Evolutionary conservation across 1,140 invertebrate genomes (phyloP), one percentile per base, ranked within the genome.

Genomic region (Drosophila pseudoananassae): DNA sequence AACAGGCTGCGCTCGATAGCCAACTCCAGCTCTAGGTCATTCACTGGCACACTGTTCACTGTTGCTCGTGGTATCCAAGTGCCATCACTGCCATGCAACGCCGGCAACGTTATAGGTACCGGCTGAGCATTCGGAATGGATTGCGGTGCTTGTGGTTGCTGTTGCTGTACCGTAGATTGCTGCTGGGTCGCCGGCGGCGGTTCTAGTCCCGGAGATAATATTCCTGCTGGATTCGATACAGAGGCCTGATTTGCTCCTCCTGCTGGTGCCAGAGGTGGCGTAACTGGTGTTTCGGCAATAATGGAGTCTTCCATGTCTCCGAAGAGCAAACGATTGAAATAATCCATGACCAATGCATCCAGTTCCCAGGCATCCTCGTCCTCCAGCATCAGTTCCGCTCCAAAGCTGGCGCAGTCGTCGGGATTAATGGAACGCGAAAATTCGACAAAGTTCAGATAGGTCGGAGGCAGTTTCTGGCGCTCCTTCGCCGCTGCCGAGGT

Each of bases 391-490:
- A 73, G 0, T 12, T 82, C 61, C 0, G 33, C 20, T 15, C 51
- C 40, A 5, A 68, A 76, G 58, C 54, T 50, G 1, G 47, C 33
- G 17, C 47, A 79, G 12, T 83, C 83, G 50, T 88, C 69, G 14
- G 71, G 54, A 29, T 79, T 76, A n/a, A 78, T 51, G 36, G 46
- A 45, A 0, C 31, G 36, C 1, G 78, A 46, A 27, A 82, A 90
- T 3, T 82, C 64, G 15, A 65, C 50, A 51, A 87, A 87, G 58
- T 29, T 75, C 14, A 65, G 60, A 25, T 72, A 3, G 6, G 14
- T 47, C 0, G 38, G 10, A 4, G 20, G n/a, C 15, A 17, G 5
- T n/a, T 52, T 23, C 3, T 58, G 12, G 10, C 7, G n/a, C 0
- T n/a, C 17, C 7, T 1, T 27, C 1, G 46, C 40, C 31, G 7